phyloP scores from a whole-genome alignment of 2,797 vertebrate genomes.

The Monodelphis domestica region DNA sequence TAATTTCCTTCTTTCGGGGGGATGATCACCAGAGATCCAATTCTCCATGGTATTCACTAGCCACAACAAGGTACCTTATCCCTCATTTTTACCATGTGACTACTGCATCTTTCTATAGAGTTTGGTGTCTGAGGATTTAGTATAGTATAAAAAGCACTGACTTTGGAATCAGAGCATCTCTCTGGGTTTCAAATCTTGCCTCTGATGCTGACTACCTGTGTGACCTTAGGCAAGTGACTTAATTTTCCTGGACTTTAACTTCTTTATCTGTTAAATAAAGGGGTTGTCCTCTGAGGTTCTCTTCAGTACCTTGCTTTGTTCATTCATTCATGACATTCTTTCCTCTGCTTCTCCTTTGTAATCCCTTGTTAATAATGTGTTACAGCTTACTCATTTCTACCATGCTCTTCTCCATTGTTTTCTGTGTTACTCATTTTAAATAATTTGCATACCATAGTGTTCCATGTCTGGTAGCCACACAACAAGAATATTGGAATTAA shows the following conservation, averaged over 20 bases:
- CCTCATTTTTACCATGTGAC: not conserved
- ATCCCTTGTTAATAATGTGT: not conserved
- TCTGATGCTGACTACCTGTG: fast-evolving
- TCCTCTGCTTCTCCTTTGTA: not conserved
- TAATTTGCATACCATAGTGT: not conserved
- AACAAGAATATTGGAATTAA: not conserved
- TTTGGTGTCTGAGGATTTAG: not conserved
- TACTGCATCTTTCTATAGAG: not conserved
- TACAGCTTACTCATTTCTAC: not conserved
- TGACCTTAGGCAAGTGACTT: not conserved
- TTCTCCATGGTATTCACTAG: not conserved
- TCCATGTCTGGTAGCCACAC: not conserved
- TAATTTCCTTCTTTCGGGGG: not conserved
- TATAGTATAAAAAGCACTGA: not conserved
- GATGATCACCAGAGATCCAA: not conserved
- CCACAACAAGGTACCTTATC: not conserved
- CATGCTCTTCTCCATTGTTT: not conserved
- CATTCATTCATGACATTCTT: not conserved
- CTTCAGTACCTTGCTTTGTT: not conserved
- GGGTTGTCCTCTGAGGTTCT: not conserved
- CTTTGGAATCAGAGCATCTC: not conserved
- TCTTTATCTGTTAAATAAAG: not conserved
- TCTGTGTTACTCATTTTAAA: not conserved
- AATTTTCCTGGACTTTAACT: not conserved
- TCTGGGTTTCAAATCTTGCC: not conserved